Conservation (phyloP, 2,888 invertebrate genomes). For the Spilosoma lubricipeda region DNA sequence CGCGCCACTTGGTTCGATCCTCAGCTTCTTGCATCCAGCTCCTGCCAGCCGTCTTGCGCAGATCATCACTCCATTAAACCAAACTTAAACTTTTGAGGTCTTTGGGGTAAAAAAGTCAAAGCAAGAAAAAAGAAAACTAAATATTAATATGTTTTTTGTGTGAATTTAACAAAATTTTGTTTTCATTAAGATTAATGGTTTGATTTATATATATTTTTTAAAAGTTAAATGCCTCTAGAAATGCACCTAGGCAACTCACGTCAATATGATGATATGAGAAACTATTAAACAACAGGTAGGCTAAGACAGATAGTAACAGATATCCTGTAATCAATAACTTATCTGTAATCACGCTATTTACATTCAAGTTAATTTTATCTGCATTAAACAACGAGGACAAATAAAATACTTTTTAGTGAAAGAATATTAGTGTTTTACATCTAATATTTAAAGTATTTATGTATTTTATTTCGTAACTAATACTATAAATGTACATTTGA, state of each 20-base stretch:
- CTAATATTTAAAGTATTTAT: background rate
- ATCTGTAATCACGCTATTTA: conserved; percentile 9
- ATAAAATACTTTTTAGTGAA: background rate
- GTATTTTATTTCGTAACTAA: too few relatives aligned
- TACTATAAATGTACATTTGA: too few relatives aligned
- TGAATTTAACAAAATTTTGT: too few relatives aligned
- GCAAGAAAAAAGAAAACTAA: too few relatives aligned
- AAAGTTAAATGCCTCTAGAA: background rate
- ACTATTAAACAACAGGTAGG: background rate
- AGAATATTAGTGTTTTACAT: background rate
- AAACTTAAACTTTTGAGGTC: background rate
- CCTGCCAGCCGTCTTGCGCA: too few relatives aligned
- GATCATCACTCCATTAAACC: too few relatives aligned
- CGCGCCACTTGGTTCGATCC: too few relatives aligned
- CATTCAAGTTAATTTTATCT: background rate
- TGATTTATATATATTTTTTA: background rate
- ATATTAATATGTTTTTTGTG: too few relatives aligned
- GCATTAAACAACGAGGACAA: background rate
- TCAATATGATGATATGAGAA: background rate
- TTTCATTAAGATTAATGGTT: too few relatives aligned
- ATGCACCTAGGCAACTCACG: background rate
- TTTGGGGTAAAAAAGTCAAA: background rate
- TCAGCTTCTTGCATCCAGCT: too few relatives aligned
- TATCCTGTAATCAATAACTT: conserved; percentile 11
- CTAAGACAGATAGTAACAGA: background rate